Evolutionary conservation across 2,113 vertebrate genomes (phyloP), one percentile per base, ranked within the genome.

Genomic region (Chrysochloris asiatica): DNA sequence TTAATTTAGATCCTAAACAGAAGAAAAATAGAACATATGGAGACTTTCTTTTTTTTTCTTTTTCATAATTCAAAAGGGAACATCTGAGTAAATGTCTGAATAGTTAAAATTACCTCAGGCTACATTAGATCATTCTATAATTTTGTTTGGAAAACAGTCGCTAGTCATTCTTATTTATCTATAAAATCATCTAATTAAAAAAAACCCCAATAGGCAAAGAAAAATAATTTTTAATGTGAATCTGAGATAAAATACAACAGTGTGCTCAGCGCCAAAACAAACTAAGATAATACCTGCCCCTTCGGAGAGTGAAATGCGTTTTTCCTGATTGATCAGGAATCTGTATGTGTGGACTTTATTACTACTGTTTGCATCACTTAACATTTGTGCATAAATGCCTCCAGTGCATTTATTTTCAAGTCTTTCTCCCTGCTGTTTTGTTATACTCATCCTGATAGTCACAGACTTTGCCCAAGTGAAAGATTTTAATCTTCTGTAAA

Each of bases 401-500:
- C 16, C 33, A 52, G 30, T 76, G 4, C 36, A 28, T 69, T 88
- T 73, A 28, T 69, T 88, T 73, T 82, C 65, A 56, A 16, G 19
- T 83, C 81, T 89, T 92, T 86, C 59, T 90, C 28, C 69, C 48
- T 69, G 45, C 21, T 86, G 30, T 76, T 94, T 91, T 8, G 38
- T 2, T 83, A 54, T 69, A 69, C 78, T 93, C 87, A 84, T 72
- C 41, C 11, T 88, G 38, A 36, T 86, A n/a, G 26, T 86, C 21
- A 84, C 3, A 84, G 45, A 36, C 54, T 93, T 93, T 92, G 69
- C 19, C 28, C n/a, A 82, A 86, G 16, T 77, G 50, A 83, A 59
- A 89, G 41, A 56, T 79, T 22, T 33, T 89, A 84, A 71, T 93
- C 16, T 91, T 92, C 28, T 45, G 38, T 80, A n/a, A 88, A 93